Percentiles rank a stretch among this genome's conserved stretches.
Conservation (phyloP, 30 jellyfish, hydroid and myxozoan species). For the Hydra vulgaris region DNA sequence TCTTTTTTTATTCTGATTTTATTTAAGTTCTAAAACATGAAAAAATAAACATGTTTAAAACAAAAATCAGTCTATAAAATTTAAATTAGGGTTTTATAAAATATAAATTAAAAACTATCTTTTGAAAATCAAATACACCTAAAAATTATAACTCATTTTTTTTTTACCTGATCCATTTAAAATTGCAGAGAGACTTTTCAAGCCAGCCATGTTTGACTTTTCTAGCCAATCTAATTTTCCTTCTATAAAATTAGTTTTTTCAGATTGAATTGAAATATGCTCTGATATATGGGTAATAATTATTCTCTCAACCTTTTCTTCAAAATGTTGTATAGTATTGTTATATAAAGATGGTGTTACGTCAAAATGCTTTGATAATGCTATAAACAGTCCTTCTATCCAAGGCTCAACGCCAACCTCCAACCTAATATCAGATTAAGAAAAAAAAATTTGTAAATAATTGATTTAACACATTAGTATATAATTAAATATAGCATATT, state of each 20-base stretch:
- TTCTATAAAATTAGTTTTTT: background rate
- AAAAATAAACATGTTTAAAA: too few relatives aligned
- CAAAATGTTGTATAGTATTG: background rate
- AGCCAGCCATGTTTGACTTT: background rate
- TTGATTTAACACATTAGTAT: too few relatives aligned
- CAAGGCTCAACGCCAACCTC: slow-evolving; percentile 96
- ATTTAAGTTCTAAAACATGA: too few relatives aligned
- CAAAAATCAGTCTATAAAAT: too few relatives aligned
- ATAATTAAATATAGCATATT: too few relatives aligned
- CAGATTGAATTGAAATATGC: background rate
- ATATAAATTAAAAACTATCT: too few relatives aligned
- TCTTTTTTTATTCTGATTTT: too few relatives aligned
- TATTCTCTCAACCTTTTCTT: background rate
- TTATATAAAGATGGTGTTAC: background rate
- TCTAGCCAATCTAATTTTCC: background rate
- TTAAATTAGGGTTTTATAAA: too few relatives aligned
- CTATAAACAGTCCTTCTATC: slow-evolving; percentile 87
- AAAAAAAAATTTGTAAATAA: background rate
- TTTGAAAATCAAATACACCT: too few relatives aligned
- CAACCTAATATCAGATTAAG: slow-evolving; percentile 48
- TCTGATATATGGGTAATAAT: background rate
- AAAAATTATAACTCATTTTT: background rate
- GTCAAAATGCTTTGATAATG: slow-evolving; percentile 32
- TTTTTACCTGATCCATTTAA: slow-evolving; percentile 30
- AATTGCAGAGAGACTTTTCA: slow-evolving; percentile 17